Conservation (phyloP, 2,113 vertebrate species). For the Trichomycterus rosablanca region DNA sequence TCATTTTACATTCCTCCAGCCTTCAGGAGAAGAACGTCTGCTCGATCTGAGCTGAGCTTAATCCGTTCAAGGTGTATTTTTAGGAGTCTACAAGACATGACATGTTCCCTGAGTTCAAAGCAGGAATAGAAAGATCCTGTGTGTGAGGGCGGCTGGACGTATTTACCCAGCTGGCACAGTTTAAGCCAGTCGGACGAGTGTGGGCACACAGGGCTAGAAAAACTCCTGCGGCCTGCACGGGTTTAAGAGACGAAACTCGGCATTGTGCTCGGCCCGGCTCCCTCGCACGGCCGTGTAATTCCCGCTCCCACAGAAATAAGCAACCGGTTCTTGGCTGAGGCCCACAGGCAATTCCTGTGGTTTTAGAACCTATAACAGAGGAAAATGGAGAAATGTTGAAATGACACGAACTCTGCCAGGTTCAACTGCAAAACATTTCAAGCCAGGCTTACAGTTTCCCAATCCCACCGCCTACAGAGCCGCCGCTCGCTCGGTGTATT, state of each 20-base stretch:
- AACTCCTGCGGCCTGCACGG: slow-evolving; percentile 62
- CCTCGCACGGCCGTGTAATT: slow-evolving; percentile 61
- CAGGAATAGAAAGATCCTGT: slow-evolving; percentile 71
- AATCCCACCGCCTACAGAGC: slow-evolving; percentile 22
- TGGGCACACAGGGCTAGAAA: slow-evolving; percentile 69
- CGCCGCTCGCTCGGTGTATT: slow-evolving; percentile 20
- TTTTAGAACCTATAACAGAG: slow-evolving; percentile 66
- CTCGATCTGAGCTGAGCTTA: slow-evolving; percentile 54
- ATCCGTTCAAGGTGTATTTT: slow-evolving; percentile 41
- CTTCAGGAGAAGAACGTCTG: slow-evolving; percentile 35
- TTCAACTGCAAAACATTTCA: slow-evolving; percentile 60
- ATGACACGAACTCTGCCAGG: slow-evolving; percentile 51
- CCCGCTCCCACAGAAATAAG: slow-evolving; percentile 79
- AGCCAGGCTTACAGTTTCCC: slow-evolving; percentile 54
- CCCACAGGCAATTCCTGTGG: slow-evolving; percentile 74
- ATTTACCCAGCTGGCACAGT: slow-evolving; percentile 80
- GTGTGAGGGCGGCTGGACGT: slow-evolving; percentile 59
- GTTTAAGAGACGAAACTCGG: slow-evolving; percentile 51
- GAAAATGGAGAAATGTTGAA: slow-evolving; percentile 68
- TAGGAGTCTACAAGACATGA: slow-evolving; percentile 53
- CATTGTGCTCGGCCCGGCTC: slow-evolving; percentile 22
- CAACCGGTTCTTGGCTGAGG: slow-evolving; percentile 75
- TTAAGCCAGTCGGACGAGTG: slow-evolving; percentile 75
- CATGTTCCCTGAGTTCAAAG: slow-evolving; percentile 68
- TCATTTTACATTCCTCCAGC: slow-evolving; percentile 4